Evolutionary conservation across 1,140 invertebrate species (phyloP).

Genomic region (Drosophila arawakana): DNA sequence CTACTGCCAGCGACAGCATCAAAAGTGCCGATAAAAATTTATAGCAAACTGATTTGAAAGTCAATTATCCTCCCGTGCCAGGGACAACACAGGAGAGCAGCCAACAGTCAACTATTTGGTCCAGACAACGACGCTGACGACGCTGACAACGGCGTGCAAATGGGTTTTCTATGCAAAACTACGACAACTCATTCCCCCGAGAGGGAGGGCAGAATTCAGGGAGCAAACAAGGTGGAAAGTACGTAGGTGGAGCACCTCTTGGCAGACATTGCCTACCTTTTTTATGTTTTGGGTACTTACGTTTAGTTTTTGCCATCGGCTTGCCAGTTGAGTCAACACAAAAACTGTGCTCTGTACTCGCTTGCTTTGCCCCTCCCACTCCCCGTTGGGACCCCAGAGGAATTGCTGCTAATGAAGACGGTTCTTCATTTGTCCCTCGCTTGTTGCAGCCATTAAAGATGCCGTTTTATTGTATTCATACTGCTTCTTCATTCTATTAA

Average conservation of each 20-base stretch:
- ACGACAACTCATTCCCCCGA: constrained; percentile 13
- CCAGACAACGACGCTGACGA: constrained; percentile 58
- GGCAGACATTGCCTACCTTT: constrained; percentile 53
- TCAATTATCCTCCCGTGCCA: constrained; percentile 71
- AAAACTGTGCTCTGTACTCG: not conserved
- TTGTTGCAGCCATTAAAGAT: constrained; percentile 58
- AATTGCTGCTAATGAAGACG: constrained; percentile 70
- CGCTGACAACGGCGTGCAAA: constrained; percentile 73
- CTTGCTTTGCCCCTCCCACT: not conserved
- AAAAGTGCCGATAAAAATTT: constrained; percentile 83
- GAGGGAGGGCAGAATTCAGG: not conserved
- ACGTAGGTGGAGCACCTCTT: not conserved
- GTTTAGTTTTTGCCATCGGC: constrained; percentile 35
- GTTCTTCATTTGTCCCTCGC: constrained; percentile 75
- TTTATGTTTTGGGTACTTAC: constrained; percentile 59
- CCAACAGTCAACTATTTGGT: constrained; percentile 60
- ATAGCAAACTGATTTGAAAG: constrained; percentile 84
- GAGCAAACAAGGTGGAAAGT: too few species aligned
- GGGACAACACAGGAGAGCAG: not conserved
- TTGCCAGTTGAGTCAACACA: not conserved
- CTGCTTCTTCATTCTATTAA: constrained; percentile 10
- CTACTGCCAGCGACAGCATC: constrained; percentile 74
- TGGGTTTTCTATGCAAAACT: constrained; percentile 80
- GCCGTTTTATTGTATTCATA: constrained; percentile 7
- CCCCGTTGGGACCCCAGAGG: not conserved